A percentile compares a stretch with the other conserved stretches of the same genome.
Conservation (phyloP, 1,140 invertebrate genomes). For the Zaprionus inermis region DNA sequence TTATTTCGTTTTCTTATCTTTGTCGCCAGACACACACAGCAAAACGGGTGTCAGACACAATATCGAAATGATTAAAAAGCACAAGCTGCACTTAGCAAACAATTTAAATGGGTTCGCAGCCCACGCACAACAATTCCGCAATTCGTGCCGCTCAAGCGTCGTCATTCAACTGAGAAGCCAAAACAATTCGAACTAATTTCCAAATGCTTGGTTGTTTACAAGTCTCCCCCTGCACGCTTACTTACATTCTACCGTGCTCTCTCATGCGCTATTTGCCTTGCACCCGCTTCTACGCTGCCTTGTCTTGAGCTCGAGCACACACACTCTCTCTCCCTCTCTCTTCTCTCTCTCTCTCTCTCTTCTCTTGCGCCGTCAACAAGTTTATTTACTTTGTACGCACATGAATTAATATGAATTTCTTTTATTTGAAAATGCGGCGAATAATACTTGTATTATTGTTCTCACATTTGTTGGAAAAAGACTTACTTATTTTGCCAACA, state of each 20-base stretch:
- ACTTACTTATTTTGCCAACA: not conserved
- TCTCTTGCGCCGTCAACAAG: not conserved
- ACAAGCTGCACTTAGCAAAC: not conserved
- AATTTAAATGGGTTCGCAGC: conserved; percentile 1
- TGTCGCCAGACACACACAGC: no score
- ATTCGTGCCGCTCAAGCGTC: conserved; percentile 46
- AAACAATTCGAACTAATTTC: conserved; percentile 41
- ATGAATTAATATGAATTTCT: not conserved
- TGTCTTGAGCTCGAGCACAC: not conserved
- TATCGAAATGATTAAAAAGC: not conserved
- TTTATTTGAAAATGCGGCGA: not conserved
- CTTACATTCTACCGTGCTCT: not conserved
- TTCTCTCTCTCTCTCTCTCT: not conserved
- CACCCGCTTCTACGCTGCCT: not conserved
- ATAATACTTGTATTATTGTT: not conserved
- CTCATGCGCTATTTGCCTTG: conserved; percentile 11
- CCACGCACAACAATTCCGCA: not conserved
- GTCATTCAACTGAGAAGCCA: conserved; percentile 45
- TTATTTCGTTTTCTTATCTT: no score
- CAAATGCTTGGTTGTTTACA: conserved; percentile 56
- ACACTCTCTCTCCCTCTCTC: not conserved
- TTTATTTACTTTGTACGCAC: not conserved
- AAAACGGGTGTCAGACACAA: conserved; percentile 13
- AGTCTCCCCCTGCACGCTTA: not conserved
- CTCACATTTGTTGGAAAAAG: not conserved